Evolutionary conservation across 2,888 invertebrate species (phyloP).

Genomic region (Eugnorisma glareosa): DNA sequence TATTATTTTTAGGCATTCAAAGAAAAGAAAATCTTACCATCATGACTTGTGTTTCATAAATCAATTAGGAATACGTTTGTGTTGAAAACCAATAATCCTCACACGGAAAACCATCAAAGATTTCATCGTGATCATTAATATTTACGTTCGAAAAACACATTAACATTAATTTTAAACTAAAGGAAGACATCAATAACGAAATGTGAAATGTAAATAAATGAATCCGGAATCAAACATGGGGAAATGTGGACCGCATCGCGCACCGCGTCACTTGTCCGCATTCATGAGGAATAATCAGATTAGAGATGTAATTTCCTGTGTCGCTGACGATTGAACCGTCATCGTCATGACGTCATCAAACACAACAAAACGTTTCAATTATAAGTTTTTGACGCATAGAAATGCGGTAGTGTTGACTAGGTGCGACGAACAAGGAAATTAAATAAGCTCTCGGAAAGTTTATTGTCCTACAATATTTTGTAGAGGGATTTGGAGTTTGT

Average conservation of each 20-base stretch:
- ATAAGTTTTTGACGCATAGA: slow-evolving; percentile 58
- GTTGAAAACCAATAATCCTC: background rate
- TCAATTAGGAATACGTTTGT: slow-evolving; percentile 15
- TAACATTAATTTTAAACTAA: slow-evolving; percentile 40
- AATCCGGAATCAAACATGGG: slow-evolving; percentile 48
- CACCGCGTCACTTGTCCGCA: slow-evolving; percentile 77
- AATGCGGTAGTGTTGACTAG: slow-evolving; percentile 17
- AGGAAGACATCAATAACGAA: slow-evolving; percentile 62
- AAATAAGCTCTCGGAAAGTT: slow-evolving; percentile 48
- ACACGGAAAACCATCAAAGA: slow-evolving; percentile 24
- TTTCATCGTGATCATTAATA: slow-evolving; percentile 39
- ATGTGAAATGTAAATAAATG: slow-evolving; percentile 60
- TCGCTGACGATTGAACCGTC: slow-evolving; percentile 75
- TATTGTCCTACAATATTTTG: slow-evolving; percentile 10
- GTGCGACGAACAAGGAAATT: slow-evolving; percentile 40
- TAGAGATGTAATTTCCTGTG: slow-evolving; percentile 86
- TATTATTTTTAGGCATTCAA: background rate
- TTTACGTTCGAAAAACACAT: slow-evolving; percentile 43
- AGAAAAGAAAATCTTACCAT: background rate
- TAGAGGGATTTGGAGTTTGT: slow-evolving; percentile 14
- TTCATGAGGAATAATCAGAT: slow-evolving; percentile 84
- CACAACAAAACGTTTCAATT: slow-evolving; percentile 70
- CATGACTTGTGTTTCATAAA: slow-evolving; percentile 5
- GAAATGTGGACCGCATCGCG: slow-evolving; percentile 52
- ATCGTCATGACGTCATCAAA: slow-evolving; percentile 66